Base-by-base conservation (phyloP, 1,140 invertebrate genomes). In the Brachionus asplanchnoidis region DNA sequence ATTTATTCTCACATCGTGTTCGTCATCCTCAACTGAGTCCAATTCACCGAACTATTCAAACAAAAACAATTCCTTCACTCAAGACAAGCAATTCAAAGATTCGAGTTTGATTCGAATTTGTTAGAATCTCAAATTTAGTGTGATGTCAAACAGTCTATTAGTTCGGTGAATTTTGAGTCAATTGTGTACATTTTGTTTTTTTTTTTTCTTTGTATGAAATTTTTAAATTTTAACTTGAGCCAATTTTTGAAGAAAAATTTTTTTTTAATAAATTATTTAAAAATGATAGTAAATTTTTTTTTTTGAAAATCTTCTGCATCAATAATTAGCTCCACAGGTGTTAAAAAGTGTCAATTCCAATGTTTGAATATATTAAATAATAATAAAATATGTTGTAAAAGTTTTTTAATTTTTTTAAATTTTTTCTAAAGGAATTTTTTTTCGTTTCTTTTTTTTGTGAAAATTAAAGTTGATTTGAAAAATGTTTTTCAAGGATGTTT, bases 81-180 rank as follows among this genome's bases (percentile, higher is more conserved):
- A 14, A 17, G 68, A 73, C 17, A 42, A 73, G 44, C 20, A 9
- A 11, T 73, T 73, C 36, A 73, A 46, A 23, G 68, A 42, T 20
- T 73, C 68, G 32, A 73, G 42, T 73, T 73, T 73, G 44, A 73
- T 73, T 40, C 32, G 68, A 73, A 73, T 73, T 42, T 73, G 68
- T 42, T 73, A 73, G 20, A 17, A 73, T 11, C 9, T 20, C 20
- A 32, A 32, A 4, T 66, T 14, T 12, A 17, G 26, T 26, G 11
- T 66, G 14, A 32, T 23, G 17, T 17, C 1, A 40, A 36, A 42
- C 68, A 73, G 68, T 73, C 36, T 44, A 14, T 73, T 20, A 40
- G 53, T 60, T 40, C 68, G 68, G 68, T 73, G 68, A 73, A 46
- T 46, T 46, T 56, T 17, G 17, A 56, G 14, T 17, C n/a, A 56